phyloP scores from a whole-genome alignment of 2,797 vertebrate species.

The Anas flavirostris region DNA sequence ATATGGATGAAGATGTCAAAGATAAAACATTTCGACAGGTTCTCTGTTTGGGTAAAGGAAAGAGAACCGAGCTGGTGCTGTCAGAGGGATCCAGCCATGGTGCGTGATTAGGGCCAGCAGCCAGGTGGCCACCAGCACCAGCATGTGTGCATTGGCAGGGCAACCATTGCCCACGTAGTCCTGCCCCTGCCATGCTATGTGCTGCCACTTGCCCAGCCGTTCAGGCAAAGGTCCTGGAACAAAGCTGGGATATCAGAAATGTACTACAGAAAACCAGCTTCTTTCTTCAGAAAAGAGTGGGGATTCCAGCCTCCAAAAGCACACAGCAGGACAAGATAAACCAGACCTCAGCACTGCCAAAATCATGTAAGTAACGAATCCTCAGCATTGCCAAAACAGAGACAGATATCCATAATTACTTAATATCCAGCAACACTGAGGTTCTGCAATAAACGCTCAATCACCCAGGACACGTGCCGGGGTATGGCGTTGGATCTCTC shows the following conservation, averaged over 20 bases:
- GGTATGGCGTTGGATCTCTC: background rate
- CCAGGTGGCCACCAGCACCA: background rate
- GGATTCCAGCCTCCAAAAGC: background rate
- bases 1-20: background rate
- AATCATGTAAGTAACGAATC: background rate
- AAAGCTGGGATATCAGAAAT: background rate
- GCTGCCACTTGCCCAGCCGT: fast-evolving
- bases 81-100: background rate
- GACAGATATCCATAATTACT: background rate
- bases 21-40: background rate
- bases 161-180: background rate
- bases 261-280: background rate
- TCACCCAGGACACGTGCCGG: background rate
- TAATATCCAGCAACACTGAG: background rate
- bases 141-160: background rate
- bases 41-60: background rate
- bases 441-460: background rate
- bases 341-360: background rate
- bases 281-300: fast-evolving
- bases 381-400: background rate
- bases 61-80: background rate
- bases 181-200: background rate
- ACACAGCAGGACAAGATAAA: background rate
- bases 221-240: background rate
- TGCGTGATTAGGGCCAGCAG: fast-evolving